Evolutionary conservation across 2,888 invertebrate genomes (phyloP), one percentile per base, ranked within the genome.

Genomic region (Torymus auratus): DNA sequence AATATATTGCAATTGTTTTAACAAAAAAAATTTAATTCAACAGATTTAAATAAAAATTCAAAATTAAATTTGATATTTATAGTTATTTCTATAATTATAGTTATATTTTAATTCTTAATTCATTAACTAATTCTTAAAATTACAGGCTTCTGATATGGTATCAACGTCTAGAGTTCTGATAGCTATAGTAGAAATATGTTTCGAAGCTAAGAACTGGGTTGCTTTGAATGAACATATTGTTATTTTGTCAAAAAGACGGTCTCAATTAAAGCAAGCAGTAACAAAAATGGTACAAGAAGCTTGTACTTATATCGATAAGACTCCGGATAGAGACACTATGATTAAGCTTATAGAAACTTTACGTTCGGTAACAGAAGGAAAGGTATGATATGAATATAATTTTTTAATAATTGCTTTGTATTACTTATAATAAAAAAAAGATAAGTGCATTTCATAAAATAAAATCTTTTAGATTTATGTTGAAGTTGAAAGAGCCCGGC

Each of bases 231-330:
- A 99, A 89, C 96, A 98, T 89, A 96, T 99, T 86, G 93, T 96
- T 12, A 91, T 97, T 58, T 91, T 99, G 77, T 97, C 98, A 0
- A 99, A 99, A 90, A 94, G 99, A 86, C 94, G 98, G 75, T 97
- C 98, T 28, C 99, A 99, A 90, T 93, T 99, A 14, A 99, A 99
- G 91, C 96, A 97, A 91, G 98, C 99, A 0, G 98, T 99, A 2
- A 97, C 97, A 0, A 98, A 96, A 93, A 97, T 97, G 97, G 96
- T 99, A 80, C 98, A 98, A 91, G 97, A 99, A 91, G 98, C 98
- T 88, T 97, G 94, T 89, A 94, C 94, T 62, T 99, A 98, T 88
- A 96, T 99, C 0, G 98, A 98, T 86, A 95, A 97, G 91, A 96
- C 97, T 17, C 97, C 98, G 0, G 96, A 96, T 86, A 96, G 97